Percentiles rank a stretch among this genome's conserved stretches.
Evolutionary conservation across 2,888 invertebrate genomes (phyloP).

Genomic region (Nemotelus pantherinus): DNA sequence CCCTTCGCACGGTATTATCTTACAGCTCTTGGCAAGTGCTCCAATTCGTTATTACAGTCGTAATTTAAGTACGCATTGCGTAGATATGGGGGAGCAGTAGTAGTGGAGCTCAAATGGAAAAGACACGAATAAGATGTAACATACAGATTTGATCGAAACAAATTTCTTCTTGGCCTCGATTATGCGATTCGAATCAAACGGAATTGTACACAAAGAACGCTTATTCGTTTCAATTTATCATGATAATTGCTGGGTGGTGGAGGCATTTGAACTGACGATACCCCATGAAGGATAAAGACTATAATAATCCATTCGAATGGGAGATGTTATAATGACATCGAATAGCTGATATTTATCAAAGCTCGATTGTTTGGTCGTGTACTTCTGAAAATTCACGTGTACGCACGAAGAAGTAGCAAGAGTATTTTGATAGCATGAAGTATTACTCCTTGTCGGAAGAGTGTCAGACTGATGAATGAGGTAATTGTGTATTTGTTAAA

Average conservation of each 20-base stretch:
- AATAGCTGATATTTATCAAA: conserved; percentile 31
- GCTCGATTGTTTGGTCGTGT: conserved; percentile 7
- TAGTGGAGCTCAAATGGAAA: neutral
- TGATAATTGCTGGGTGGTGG: conserved; percentile 31
- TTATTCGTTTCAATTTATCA: conserved; percentile 43
- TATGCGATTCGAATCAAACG: conserved; percentile 16
- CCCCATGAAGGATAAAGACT: conserved; percentile 27
- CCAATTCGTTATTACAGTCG: conserved; percentile 32
- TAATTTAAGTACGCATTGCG: conserved; percentile 35
- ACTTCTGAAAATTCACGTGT: too few relatives aligned
- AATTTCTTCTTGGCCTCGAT: conserved; percentile 16
- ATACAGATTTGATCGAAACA: conserved; percentile 37
- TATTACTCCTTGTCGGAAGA: too few relatives aligned
- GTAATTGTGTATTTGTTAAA: too few relatives aligned
- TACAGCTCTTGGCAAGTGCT: neutral
- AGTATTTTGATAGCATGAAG: neutral
- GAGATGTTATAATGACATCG: conserved; percentile 10
- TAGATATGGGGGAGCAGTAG: neutral
- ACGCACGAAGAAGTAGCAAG: neutral
- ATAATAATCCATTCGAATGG: conserved; percentile 1
- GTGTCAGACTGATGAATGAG: too few relatives aligned
- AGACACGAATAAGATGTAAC: conserved; percentile 18
- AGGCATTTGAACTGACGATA: neutral
- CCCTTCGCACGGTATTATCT: conserved; percentile 5
- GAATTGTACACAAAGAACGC: neutral